Conservation (phyloP, 2,113 vertebrate genomes). For the Phyllostomus discolor region DNA sequence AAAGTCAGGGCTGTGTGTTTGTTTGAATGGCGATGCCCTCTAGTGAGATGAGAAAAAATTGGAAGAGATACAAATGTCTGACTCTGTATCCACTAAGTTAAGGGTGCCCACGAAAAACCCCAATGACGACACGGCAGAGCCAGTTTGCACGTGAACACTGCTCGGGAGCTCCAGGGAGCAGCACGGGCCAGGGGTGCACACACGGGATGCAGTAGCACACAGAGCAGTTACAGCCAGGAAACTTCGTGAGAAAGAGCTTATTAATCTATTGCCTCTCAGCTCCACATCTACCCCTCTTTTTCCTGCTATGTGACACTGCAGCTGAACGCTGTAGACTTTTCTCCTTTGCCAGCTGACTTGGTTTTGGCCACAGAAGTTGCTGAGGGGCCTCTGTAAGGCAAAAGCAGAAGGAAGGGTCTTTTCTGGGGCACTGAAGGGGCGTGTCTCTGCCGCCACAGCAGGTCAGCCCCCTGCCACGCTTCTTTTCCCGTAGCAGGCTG, state of each 20-base stretch:
- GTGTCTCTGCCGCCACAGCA: not conserved
- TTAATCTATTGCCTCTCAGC: not conserved
- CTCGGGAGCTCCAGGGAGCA: not conserved
- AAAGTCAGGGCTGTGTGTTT: not conserved
- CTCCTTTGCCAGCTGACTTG: not conserved
- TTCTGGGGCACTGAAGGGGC: not conserved
- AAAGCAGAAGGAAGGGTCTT: not conserved
- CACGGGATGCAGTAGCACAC: not conserved
- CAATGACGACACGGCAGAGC: not conserved
- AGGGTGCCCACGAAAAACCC: not conserved
- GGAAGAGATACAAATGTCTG: not conserved
- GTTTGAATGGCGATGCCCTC: not conserved
- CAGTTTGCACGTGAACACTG: not conserved
- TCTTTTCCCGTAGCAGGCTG: not conserved
- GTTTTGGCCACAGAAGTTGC: not conserved
- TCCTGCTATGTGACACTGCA: not conserved
- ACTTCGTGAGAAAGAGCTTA: not conserved
- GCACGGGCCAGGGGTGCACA: not conserved
- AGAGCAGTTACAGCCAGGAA: not conserved
- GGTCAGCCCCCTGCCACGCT: not conserved
- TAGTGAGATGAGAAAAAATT: not conserved
- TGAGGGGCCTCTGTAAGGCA: not conserved
- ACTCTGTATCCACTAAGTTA: not conserved
- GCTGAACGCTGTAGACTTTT: not conserved
- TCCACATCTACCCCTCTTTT: not conserved